Percentiles rank a stretch among this genome's conserved stretches.
Evolutionary conservation across 2,888 invertebrate species (phyloP).

Genomic region (Microctonus hyperodae): DNA sequence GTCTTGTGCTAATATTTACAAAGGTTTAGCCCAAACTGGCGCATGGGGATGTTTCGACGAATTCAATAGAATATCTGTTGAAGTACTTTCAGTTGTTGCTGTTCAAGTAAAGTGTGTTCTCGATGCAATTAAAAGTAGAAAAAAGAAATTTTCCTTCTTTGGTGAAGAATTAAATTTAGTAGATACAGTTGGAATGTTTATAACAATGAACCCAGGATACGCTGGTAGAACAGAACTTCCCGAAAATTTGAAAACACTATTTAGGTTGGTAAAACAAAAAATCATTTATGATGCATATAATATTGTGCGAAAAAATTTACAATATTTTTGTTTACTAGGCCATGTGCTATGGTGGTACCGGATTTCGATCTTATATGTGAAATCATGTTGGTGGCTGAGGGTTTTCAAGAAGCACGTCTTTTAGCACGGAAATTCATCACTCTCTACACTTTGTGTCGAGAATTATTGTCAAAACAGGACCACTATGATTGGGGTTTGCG

Average conservation of each 20-base stretch:
- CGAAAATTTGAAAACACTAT: constrained; percentile 74
- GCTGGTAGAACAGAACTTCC: constrained; percentile 91
- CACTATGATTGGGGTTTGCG: constrained; percentile 97
- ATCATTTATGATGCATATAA: no score
- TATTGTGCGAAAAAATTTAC: no score
- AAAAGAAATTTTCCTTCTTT: constrained; percentile 81
- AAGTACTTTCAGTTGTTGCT: constrained; percentile 93
- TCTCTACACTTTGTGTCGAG: constrained; percentile 87
- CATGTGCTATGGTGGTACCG: constrained; percentile 97
- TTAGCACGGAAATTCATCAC: constrained; percentile 94
- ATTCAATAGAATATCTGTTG: constrained; percentile 93
- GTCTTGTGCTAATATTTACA: constrained; percentile 93
- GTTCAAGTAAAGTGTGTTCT: constrained; percentile 89
- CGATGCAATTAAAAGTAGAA: constrained; percentile 87
- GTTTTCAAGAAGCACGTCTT: constrained; percentile 89
- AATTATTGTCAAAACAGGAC: constrained; percentile 91
- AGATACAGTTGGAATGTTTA: constrained; percentile 87
- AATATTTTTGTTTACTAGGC: no score
- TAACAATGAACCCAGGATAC: constrained; percentile 97
- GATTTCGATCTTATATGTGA: constrained; percentile 96
- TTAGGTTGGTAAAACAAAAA: constrained; percentile 57
- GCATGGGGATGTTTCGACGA: constrained; percentile 98
- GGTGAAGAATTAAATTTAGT: constrained; percentile 80
- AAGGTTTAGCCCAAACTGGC: constrained; percentile 93
- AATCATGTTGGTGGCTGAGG: constrained; percentile 96